Evolutionary conservation across 2,888 invertebrate genomes (phyloP).

Genomic region (Aleiodes testaceus): DNA sequence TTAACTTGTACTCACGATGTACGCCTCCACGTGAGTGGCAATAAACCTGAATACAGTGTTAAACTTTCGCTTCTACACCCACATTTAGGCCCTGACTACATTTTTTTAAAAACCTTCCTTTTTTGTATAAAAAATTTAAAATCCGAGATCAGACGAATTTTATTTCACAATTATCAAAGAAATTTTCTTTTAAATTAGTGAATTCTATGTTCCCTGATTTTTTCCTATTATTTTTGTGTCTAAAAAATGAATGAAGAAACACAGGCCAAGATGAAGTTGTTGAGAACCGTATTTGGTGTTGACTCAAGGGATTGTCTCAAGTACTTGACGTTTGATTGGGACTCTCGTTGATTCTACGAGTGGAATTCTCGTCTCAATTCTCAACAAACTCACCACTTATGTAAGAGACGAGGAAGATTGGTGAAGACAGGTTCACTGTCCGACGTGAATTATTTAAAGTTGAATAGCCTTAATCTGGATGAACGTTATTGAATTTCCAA

Average conservation of each 20-base stretch:
- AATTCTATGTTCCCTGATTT: too few relatives aligned
- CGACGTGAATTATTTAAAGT: not conserved
- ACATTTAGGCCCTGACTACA: slow-evolving; percentile 13
- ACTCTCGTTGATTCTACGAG: not conserved
- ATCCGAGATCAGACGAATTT: slow-evolving; percentile 4
- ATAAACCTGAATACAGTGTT: slow-evolving; percentile 30
- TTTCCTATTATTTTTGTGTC: too few relatives aligned
- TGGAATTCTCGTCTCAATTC: slow-evolving; percentile 3
- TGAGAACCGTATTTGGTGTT: not conserved
- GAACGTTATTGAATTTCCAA: too few relatives aligned
- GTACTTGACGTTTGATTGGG: slow-evolving; percentile 13
- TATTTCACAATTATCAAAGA: not conserved
- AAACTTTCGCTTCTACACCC: slow-evolving; percentile 34
- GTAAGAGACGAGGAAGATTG: slow-evolving; percentile 2
- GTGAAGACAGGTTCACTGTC: slow-evolving; percentile 19
- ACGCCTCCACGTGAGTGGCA: slow-evolving; percentile 24
- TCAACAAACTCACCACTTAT: slow-evolving; percentile 10
- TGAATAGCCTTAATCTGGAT: not conserved
- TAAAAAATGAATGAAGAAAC: too few relatives aligned
- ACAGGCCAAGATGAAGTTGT: not conserved
- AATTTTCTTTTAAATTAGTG: not conserved
- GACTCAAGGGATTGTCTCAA: not conserved
- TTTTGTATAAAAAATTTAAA: not conserved
- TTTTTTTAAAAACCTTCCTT: not conserved
- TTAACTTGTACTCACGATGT: slow-evolving; percentile 10